Percentiles rank a stretch among this genome's conserved stretches.
These are phyloP conservation scores for Acrobasis repandana DNA, from an alignment of 2,888 invertebrate genomes.

Conservation along the genomic window DNA sequence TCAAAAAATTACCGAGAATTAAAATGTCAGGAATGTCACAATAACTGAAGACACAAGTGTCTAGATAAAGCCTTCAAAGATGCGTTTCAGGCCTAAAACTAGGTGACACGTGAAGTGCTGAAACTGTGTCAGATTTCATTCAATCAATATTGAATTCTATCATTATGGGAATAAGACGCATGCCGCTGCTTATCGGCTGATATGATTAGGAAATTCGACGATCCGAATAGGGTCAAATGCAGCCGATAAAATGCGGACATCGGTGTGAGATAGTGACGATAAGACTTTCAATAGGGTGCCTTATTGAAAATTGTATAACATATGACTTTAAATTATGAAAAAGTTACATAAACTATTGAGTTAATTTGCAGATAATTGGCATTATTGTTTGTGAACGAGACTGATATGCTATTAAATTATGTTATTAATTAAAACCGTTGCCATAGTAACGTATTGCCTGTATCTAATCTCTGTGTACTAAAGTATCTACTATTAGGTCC, in stretches of 20 bases:
- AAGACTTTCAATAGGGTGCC: constrained; percentile 24
- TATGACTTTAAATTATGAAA: too few species aligned
- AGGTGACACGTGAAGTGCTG: constrained; percentile 40
- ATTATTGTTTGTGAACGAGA: too few species aligned
- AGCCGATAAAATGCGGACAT: constrained; percentile 55
- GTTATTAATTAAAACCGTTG: too few species aligned
- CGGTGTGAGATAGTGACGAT: constrained; percentile 42
- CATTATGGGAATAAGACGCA: constrained; percentile 34
- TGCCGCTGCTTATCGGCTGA: constrained; percentile 49
- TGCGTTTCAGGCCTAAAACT: constrained; percentile 39
- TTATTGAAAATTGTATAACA: constrained; percentile 14
- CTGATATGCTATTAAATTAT: too few species aligned
- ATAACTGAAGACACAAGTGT: constrained; percentile 8
- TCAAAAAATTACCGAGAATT: neutral
- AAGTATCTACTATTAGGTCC: too few species aligned
- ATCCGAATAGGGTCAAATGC: constrained; percentile 68
- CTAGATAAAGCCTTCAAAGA: constrained; percentile 8
- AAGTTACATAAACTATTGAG: too few species aligned
- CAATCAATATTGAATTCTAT: constrained; percentile 42
- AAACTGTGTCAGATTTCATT: constrained; percentile 50
- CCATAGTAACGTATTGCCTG: too few species aligned
- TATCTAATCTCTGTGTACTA: too few species aligned
- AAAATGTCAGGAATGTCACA: neutral
- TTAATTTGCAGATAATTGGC: too few species aligned
- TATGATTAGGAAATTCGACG: constrained; percentile 51